Base-by-base conservation (phyloP, 1,140 invertebrate genomes). In the Leptopilina boulardi region DNA sequence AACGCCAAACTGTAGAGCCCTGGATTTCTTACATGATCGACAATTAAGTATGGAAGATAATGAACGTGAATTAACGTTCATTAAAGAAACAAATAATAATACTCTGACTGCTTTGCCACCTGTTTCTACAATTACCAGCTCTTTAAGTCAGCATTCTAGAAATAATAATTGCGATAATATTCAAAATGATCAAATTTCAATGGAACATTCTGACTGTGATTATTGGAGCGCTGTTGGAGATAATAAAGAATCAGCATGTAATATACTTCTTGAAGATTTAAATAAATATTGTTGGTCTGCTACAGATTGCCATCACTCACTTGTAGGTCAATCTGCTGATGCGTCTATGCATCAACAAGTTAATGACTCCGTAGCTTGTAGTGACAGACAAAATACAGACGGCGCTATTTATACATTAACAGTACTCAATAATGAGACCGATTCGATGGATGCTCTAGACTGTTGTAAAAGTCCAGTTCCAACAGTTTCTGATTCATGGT, bases 251-350 rank as follows among this genome's bases (percentile, higher is more conserved):
- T 93, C 80, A 91, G 94, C 86, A 88, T 94, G 85, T 88, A 95
- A 85, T 93, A 96, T 91, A 92, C 93, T 96, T 71, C 90, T 96
- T 79, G 95, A 96, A 87, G 95, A 96, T 86, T 91, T 96, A 38
- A 96, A 96, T 87, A 95, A 95, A 83, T 95, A 94, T 87, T 96
- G 94, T 82, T 96, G 95, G 95, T 94, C 87, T 26, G 76, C 87
- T 26, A 81, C 87, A 0, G 87, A 83, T 71, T 23, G 66, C 3
- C 77, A 78, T 10, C 56, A 44, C 10, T 6, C 70, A 6, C 59
- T 8, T 75, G 3, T 23, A 10, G 3, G 76, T 59, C 15, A 13
- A 5, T 10, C 70, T 73, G 8, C 71, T 44, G n/a, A 21, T 74
- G 11, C 74, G 21, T 11, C 72, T 71, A 47, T 41, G 0, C 18